phyloP scores from a whole-genome alignment of 2,797 vertebrate genomes.

The Coreius guichenoti region DNA sequence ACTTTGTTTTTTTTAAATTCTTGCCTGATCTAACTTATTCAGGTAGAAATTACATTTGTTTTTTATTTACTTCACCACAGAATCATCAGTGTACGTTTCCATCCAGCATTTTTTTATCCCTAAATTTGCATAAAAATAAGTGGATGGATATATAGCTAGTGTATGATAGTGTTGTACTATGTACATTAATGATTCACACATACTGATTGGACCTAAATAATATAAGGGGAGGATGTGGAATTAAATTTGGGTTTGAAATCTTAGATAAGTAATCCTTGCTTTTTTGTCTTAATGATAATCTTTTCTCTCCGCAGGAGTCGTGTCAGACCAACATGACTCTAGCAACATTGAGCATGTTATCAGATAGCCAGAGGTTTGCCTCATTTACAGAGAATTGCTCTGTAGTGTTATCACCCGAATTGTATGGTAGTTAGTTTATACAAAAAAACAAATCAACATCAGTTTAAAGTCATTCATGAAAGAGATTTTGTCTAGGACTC shows the following conservation, averaged over 20 bases:
- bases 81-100: too few relatives aligned
- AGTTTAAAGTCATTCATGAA: constrained; percentile 48
- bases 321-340: background rate
- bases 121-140: too few relatives aligned
- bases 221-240: background rate
- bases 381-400: constrained; percentile 57
- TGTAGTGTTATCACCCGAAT: constrained; percentile 49
- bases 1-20: too few relatives aligned
- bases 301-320: background rate
- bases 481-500: constrained; percentile 54
- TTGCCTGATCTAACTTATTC: too few relatives aligned
- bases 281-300: constrained; percentile 9
- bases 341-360: constrained; percentile 43
- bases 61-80: too few relatives aligned
- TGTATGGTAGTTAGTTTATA: constrained; percentile 58
- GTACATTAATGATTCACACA: background rate
- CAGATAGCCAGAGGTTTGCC: constrained; percentile 43
- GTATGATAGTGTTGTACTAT: too few relatives aligned
- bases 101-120: too few relatives aligned
- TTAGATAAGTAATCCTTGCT: background rate
- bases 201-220: background rate
- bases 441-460: constrained; percentile 50
- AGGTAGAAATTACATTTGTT: too few relatives aligned
- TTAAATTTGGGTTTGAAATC: background rate
- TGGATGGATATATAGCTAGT: too few relatives aligned